Conservation (phyloP, 2,888 invertebrate species). For the Antheraea assamensis region DNA sequence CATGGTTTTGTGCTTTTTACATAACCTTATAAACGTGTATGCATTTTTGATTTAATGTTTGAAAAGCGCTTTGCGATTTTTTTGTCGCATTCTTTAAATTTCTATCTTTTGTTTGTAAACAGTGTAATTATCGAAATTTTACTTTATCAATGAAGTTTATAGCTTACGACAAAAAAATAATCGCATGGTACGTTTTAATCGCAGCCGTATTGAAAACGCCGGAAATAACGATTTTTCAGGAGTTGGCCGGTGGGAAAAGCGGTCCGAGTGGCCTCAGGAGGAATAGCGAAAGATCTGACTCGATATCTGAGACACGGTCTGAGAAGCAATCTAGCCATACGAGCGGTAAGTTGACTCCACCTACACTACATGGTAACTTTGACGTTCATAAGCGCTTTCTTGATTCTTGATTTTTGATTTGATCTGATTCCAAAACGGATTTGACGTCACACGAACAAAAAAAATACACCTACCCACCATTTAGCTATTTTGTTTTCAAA, state of each 20-base stretch:
- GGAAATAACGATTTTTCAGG: slow-evolving; percentile 47
- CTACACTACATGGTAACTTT: too few relatives aligned
- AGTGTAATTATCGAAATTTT: not conserved
- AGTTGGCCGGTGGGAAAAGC: slow-evolving; percentile 73
- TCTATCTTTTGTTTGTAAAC: not conserved
- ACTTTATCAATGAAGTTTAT: not conserved
- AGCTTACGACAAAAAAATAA: slow-evolving; percentile 22
- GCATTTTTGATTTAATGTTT: not conserved
- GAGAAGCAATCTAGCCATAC: slow-evolving; percentile 52
- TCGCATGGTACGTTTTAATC: slow-evolving; percentile 14
- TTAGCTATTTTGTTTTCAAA: too few relatives aligned
- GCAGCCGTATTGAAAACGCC: slow-evolving; percentile 10
- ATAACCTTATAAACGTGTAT: not conserved
- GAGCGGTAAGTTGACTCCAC: slow-evolving; percentile 58
- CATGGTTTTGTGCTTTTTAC: slow-evolving; percentile 6
- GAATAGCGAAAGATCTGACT: slow-evolving; percentile 63
- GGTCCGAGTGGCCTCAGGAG: slow-evolving; percentile 63
- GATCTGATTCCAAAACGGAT: not conserved
- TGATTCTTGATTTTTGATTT: too few relatives aligned
- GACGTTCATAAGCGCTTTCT: too few relatives aligned
- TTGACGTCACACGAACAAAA: too few relatives aligned
- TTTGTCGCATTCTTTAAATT: not conserved
- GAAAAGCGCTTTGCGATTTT: not conserved
- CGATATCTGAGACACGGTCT: slow-evolving; percentile 45
- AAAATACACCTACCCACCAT: too few relatives aligned